phyloP scores from a whole-genome alignment of 1,140 invertebrate genomes.

The Periplaneta americana region DNA sequence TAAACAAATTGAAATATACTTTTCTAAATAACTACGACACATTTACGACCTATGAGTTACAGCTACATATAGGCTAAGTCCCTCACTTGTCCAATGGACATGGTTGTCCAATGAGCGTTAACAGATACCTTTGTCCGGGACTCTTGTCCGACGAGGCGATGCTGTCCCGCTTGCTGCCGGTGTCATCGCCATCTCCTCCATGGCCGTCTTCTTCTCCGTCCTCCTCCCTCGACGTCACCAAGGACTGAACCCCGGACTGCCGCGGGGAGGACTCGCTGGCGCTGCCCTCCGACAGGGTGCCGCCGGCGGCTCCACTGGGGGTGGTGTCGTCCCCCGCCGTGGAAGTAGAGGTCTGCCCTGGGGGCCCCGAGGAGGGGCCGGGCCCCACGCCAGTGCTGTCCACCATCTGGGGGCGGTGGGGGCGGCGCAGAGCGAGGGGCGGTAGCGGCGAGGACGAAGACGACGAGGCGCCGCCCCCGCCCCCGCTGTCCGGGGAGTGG shows the following conservation, averaged over 20 bases:
- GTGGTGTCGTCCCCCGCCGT: not conserved
- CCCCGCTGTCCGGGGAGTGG: conserved; percentile 34
- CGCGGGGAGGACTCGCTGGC: conserved; percentile 3
- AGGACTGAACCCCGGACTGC: conserved; percentile 25
- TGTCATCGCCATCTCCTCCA: not conserved
- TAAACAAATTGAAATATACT: too few species aligned
- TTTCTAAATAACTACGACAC: too few species aligned
- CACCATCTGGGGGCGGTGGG: conserved; percentile 34
- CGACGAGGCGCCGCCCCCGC: conserved; percentile 25
- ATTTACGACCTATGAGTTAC: too few species aligned
- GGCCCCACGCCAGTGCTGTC: conserved; percentile 12
- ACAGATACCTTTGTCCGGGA: conserved; percentile 52
- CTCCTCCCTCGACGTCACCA: conserved; percentile 49
- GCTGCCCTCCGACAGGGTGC: not conserved
- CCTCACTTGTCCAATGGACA: too few species aligned
- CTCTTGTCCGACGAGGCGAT: conserved; percentile 59
- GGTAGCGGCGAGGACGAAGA: conserved; percentile 14
- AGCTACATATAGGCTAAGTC: too few species aligned
- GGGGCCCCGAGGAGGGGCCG: not conserved
- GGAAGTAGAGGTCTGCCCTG: too few species aligned
- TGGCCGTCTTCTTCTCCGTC: conserved; percentile 34
- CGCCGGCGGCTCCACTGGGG: not conserved
- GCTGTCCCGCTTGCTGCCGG: conserved; percentile 42
- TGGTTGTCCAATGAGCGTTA: too few species aligned
- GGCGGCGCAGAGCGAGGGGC: conserved; percentile 31